phyloP scores from a whole-genome alignment of 1,140 invertebrate genomes.

The Aphis craccivora region DNA sequence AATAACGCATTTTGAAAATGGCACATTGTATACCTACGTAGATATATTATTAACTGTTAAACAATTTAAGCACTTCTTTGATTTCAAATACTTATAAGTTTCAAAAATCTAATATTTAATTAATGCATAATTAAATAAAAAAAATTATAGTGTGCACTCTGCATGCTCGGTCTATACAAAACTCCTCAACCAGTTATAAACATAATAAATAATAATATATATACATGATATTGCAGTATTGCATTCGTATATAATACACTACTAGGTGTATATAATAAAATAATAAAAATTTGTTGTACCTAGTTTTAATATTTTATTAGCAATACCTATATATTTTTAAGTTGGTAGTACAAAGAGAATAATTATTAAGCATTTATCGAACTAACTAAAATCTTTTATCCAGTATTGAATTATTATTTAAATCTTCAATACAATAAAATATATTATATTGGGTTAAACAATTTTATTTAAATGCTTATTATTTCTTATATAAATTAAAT shows the following conservation, averaged over 20 bases:
- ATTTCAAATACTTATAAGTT: too few relatives aligned
- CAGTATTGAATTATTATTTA: neutral
- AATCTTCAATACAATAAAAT: neutral
- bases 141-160: neutral
- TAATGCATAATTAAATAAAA: neutral
- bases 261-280: too few relatives aligned
- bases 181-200: too few relatives aligned
- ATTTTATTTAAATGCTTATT: neutral
- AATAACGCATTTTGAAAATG: too few relatives aligned
- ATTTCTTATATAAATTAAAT: neutral
- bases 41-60: too few relatives aligned
- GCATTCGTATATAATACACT: neutral
- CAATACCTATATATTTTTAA: neutral
- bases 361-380: neutral
- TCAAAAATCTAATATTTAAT: neutral
- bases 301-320: neutral
- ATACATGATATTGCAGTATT: neutral
- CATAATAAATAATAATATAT: neutral
- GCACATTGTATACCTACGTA: too few relatives aligned
- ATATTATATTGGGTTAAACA: neutral
- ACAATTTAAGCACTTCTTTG: too few relatives aligned
- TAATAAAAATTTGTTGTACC: too few relatives aligned
- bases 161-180: neutral
- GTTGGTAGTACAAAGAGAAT: neutral
- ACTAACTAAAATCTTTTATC: neutral